Evolutionary conservation across 2,888 invertebrate genomes (phyloP).

Genomic region (Harpagoxenus sublaevis): DNA sequence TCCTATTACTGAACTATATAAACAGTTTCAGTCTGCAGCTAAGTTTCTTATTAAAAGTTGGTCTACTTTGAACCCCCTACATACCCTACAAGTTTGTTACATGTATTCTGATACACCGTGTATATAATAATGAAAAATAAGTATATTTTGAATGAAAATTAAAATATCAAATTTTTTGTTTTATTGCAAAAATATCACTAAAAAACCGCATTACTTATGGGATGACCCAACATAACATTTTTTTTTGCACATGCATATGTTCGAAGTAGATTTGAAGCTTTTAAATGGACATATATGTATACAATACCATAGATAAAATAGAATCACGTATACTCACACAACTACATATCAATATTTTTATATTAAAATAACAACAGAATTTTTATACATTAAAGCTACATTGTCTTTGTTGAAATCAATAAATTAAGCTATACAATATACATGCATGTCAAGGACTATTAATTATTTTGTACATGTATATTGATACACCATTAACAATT

Average conservation of each 20-base stretch:
- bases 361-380: slow-evolving; percentile 12
- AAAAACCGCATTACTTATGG: too few species aligned
- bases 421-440: not conserved
- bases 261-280: not conserved
- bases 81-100: too few species aligned
- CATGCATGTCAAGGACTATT: not conserved
- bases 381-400: not conserved
- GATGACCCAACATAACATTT: not conserved
- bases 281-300: not conserved
- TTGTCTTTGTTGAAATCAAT: slow-evolving; percentile 10
- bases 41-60: too few species aligned
- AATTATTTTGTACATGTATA: slow-evolving; percentile 18
- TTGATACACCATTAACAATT: slow-evolving; percentile 15
- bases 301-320: not conserved
- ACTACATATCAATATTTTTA: not conserved
- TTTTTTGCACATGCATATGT: not conserved
- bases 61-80: too few species aligned
- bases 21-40: too few species aligned
- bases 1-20: too few species aligned
- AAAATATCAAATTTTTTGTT: too few species aligned
- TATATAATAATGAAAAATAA: too few species aligned
- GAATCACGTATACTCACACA: not conserved
- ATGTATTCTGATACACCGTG: too few species aligned
- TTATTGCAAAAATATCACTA: too few species aligned
- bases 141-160: too few species aligned